A percentile compares a stretch with the other conserved stretches of the same genome.
phyloP scores from a whole-genome alignment of 1,140 invertebrate species.

The Diabrotica virgifera region DNA sequence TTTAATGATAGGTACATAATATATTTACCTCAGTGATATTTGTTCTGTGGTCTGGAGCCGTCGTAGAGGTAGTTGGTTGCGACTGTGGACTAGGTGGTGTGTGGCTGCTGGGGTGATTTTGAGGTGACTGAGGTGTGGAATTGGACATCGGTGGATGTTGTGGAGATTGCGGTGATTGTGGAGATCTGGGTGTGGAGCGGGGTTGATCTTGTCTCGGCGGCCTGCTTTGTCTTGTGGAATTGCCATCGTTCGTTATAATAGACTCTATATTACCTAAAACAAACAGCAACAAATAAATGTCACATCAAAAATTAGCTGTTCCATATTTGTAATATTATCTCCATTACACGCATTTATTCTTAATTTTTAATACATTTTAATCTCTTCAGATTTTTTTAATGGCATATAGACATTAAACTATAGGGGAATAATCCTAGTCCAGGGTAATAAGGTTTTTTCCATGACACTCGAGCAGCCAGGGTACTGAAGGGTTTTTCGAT shows the following conservation, averaged over 20 bases:
- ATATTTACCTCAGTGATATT: too few relatives aligned
- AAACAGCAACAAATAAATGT: background rate
- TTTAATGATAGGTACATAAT: too few relatives aligned
- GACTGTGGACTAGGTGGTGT: constrained; percentile 4
- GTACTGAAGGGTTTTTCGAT: too few relatives aligned
- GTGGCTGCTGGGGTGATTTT: background rate
- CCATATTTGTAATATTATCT: too few relatives aligned
- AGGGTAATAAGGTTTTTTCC: too few relatives aligned
- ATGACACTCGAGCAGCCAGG: too few relatives aligned
- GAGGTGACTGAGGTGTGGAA: background rate
- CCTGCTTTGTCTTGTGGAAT: constrained; percentile 8
- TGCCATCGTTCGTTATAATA: constrained; percentile 16
- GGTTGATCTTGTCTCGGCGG: constrained; percentile 10
- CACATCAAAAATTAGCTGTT: too few relatives aligned
- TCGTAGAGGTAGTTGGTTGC: constrained; percentile 24
- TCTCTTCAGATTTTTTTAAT: too few relatives aligned
- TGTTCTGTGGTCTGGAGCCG: background rate
- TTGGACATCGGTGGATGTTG: background rate
- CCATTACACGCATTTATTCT: too few relatives aligned
- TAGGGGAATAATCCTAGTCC: too few relatives aligned
- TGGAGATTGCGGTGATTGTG: constrained; percentile 4
- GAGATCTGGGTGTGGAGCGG: background rate
- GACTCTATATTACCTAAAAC: constrained; percentile 25
- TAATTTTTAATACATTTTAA: too few relatives aligned
- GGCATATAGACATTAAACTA: too few relatives aligned